These are phyloP conservation scores for Temnothorax nylanderi DNA, from an alignment of 1,140 invertebrate genomes.

Conservation along the genomic window DNA sequence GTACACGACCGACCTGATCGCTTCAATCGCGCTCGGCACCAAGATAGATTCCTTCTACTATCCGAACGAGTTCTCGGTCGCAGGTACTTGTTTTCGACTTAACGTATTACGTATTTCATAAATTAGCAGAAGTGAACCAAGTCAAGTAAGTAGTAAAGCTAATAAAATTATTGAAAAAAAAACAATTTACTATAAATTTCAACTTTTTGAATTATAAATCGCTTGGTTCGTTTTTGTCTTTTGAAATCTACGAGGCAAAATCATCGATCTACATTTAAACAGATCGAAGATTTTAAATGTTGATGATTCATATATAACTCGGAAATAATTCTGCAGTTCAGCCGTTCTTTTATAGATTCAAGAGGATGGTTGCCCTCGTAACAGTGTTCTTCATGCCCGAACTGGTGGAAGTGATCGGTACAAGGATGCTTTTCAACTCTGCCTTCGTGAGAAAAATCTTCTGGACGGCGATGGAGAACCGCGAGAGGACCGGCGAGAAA, in stretches of 20 bases:
- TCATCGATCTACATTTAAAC: neutral
- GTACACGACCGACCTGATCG: slow-evolving; percentile 87
- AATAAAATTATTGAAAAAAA: neutral
- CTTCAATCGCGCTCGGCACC: slow-evolving; percentile 86
- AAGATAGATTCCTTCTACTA: slow-evolving; percentile 81
- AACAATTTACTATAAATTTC: neutral
- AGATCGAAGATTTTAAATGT: neutral
- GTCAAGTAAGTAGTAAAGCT: neutral
- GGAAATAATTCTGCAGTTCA: slow-evolving; percentile 68
- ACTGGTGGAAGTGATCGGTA: slow-evolving; percentile 76
- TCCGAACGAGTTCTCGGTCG: slow-evolving; percentile 81
- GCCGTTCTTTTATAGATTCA: slow-evolving; percentile 80
- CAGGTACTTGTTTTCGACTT: slow-evolving; percentile 67
- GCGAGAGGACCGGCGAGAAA: slow-evolving; percentile 76
- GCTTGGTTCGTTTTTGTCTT: neutral
- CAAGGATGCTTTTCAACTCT: slow-evolving; percentile 58
- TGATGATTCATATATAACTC: neutral
- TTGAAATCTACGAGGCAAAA: neutral
- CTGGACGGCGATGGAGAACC: slow-evolving; percentile 77
- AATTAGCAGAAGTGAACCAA: neutral
- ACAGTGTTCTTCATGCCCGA: slow-evolving; percentile 81
- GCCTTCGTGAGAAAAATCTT: slow-evolving; percentile 73
- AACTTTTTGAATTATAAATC: neutral
- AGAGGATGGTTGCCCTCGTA: slow-evolving; percentile 81
- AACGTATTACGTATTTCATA: neutral